These are phyloP conservation scores for Sitophilus oryzae DNA, from an alignment of 1,140 invertebrate species.

Conservation along the genomic window DNA sequence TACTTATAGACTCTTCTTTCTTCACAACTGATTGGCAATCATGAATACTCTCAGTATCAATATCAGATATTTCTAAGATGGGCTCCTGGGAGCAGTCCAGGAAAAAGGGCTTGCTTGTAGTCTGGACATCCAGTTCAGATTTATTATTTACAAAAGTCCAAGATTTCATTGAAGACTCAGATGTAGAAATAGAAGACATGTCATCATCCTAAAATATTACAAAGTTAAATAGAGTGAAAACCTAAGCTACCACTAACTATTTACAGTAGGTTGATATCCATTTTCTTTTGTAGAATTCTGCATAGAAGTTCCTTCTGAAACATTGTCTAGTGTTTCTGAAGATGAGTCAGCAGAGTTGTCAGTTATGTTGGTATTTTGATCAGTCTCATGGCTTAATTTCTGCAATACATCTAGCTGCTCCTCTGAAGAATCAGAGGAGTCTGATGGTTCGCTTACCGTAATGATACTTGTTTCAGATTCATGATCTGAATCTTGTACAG, in stretches of 20 bases:
- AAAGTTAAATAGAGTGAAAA: too few species aligned
- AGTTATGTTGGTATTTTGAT: not conserved
- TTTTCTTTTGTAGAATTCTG: not conserved
- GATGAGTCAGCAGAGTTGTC: not conserved
- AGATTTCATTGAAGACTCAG: not conserved
- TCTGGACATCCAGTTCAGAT: not conserved
- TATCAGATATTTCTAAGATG: not conserved
- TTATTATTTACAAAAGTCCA: not conserved
- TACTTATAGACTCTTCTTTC: not conserved
- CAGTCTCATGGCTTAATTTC: too few species aligned
- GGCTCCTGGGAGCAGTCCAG: slow-evolving; percentile 2
- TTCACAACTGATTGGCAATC: not conserved
- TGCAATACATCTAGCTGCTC: too few species aligned
- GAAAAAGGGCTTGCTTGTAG: not conserved
- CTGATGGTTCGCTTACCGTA: slow-evolving; percentile 6
- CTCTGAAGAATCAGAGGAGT: slow-evolving; percentile 2
- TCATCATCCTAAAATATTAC: not conserved
- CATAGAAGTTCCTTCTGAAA: not conserved
- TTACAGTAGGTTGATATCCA: too few species aligned
- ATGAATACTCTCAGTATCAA: not conserved
- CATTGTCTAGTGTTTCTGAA: not conserved
- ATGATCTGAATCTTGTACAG: slow-evolving; percentile 9
- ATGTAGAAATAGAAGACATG: not conserved
- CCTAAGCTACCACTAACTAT: too few species aligned
- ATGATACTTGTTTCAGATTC: slow-evolving; percentile 13